Evolutionary conservation across 2,888 invertebrate species (phyloP).

Genomic region (Seladonia tumulorum): DNA sequence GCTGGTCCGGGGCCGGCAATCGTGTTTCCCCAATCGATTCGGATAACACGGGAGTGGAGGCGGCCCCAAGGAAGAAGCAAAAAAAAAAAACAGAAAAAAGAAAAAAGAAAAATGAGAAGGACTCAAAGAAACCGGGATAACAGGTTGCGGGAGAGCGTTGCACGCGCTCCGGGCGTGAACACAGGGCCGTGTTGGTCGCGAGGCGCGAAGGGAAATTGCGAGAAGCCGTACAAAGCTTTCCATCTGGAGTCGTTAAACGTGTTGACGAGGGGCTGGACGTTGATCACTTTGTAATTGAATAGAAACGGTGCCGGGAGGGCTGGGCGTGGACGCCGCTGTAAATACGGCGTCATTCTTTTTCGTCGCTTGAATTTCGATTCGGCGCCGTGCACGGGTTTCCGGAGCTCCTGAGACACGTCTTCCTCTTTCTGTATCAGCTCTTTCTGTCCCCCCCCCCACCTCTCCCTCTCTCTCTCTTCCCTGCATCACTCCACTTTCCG

Average conservation of each 20-base stretch:
- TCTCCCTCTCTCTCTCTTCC: neutral
- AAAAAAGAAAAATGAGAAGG: neutral
- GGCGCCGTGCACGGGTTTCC: neutral
- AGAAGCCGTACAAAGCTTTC: constrained; percentile 69
- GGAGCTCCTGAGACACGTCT: neutral
- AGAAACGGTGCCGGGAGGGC: constrained; percentile 57
- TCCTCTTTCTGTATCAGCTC: neutral
- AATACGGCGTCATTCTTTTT: constrained; percentile 56
- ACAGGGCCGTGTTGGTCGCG: neutral
- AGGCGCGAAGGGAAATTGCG: constrained; percentile 59
- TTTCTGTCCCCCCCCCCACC: neutral
- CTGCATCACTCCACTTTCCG: neutral
- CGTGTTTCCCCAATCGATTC: constrained; percentile 6
- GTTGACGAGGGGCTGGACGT: constrained; percentile 70
- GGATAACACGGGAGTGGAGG: neutral
- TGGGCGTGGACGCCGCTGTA: constrained; percentile 22
- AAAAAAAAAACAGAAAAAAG: neutral
- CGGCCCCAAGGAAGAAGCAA: neutral
- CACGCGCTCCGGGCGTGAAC: neutral
- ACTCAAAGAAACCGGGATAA: constrained; percentile 28
- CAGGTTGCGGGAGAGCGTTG: constrained; percentile 16
- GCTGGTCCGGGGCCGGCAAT: neutral
- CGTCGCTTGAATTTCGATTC: constrained; percentile 72
- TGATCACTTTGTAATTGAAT: constrained; percentile 81
- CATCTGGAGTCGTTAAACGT: constrained; percentile 78